Percentiles rank a stretch among this genome's conserved stretches.
phyloP scores from a whole-genome alignment of 1,140 invertebrate species.

The Caenorhabditis brenneri region DNA sequence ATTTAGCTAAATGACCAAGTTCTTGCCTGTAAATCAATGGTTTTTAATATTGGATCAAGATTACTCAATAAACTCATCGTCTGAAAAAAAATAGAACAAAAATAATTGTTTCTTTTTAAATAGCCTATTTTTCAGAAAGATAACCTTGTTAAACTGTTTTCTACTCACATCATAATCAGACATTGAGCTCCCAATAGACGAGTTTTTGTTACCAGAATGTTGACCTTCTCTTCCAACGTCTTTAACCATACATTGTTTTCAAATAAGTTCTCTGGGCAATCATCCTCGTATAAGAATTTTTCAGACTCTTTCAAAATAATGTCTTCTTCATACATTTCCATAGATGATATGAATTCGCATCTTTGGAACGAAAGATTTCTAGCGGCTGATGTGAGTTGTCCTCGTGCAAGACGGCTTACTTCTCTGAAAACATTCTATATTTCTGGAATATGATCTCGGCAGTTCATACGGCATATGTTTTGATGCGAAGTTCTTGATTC shows the following conservation, averaged over 20 bases:
- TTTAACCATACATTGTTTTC: not conserved
- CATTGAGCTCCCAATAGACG: not conserved
- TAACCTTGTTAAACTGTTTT: too few species aligned
- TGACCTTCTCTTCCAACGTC: not conserved
- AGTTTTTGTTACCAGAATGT: not conserved
- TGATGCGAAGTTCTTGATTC: not conserved
- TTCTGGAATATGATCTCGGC: not conserved
- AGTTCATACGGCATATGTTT: not conserved
- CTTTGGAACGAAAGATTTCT: not conserved
- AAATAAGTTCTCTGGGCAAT: too few species aligned
- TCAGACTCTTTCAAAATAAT: not conserved
- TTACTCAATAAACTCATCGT: too few species aligned
- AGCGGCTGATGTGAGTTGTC: not conserved
- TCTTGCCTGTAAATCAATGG: slow-evolving; percentile 1
- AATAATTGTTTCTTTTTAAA: too few species aligned
- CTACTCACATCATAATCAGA: slow-evolving; percentile 13
- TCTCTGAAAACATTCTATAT: not conserved
- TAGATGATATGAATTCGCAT: not conserved
- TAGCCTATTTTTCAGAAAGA: too few species aligned
- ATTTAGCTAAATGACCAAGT: not conserved
- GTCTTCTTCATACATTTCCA: not conserved
- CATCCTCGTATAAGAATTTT: not conserved
- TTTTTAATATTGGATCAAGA: too few species aligned
- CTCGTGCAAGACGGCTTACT: not conserved
- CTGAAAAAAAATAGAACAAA: too few species aligned